Base-by-base conservation (phyloP, 2,797 vertebrate species). In the Amphiprion clarkii region DNA sequence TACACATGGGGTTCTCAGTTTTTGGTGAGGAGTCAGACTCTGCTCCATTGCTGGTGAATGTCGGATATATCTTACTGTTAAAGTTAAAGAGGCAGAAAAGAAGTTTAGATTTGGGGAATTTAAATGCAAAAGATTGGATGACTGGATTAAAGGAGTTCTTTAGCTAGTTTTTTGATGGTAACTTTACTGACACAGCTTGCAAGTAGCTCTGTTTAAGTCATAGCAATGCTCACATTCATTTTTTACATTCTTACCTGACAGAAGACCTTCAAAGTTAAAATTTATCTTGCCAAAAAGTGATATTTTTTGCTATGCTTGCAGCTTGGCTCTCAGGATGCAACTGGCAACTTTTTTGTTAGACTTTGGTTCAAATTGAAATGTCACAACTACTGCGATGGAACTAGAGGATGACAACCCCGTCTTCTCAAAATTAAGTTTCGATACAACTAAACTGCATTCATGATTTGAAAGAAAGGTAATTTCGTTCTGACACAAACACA, bases 141-240 rank as follows among this genome's bases (percentile, higher is more conserved):
- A 54, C 10, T 31, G 40, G 29, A 55, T 49, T 0, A 40, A 59
- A 59, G 13, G 13, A 6, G n/a, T 29, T 44, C 14, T 4, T 42
- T 16, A 7, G 1, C 2, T 39, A 0, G 21, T 5, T 58, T 17
- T 5, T 2, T 5, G 2, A 39, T 21, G 11, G 0, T 53, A 0
- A 39, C 0, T 0, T 56, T 25, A 12, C 0, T 55, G 44, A 11
- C 1, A 39, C 14, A 53, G 5, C 25, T 58, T 23, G 0, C 25
- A 33, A 56, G 53, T 31, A 16, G 9, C 11, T 0, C 25, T 33
- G 31, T 33, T 33, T 33, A 33, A 1, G 40, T 11, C 40, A 42
- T 13, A 42, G 40, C 40, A 42, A 42, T 42, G 40, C 40, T 42
- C 8, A 9, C 10, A 6, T 33, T 33, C 7, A 4, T 33, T 33